Percentiles rank a stretch among this genome's conserved stretches.
These are phyloP conservation scores for Oppia nitens DNA, from an alignment of 1,140 invertebrate species.

Conservation along the genomic window DNA sequence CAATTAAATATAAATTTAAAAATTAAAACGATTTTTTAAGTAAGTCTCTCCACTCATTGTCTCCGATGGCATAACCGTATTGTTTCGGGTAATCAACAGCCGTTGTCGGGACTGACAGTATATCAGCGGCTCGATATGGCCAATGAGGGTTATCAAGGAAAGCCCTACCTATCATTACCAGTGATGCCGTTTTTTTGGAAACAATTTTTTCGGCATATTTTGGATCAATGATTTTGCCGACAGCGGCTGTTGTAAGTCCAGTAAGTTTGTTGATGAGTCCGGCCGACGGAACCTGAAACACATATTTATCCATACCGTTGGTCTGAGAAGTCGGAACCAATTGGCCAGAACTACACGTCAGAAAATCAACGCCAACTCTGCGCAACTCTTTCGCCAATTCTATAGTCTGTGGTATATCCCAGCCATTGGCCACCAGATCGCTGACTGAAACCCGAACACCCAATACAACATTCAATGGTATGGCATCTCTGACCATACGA, in stretches of 20 bases:
- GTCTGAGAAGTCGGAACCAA: not conserved
- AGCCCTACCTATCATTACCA: not conserved
- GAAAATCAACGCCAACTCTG: not conserved
- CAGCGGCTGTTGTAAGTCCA: conserved; percentile 1
- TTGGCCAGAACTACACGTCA: conserved; percentile 1
- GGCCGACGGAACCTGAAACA: not conserved
- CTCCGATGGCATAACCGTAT: not conserved
- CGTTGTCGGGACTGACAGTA: not conserved
- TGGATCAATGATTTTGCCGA: conserved; percentile 1
- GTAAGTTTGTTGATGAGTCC: not conserved
- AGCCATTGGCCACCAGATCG: not conserved
- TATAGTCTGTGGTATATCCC: conserved; percentile 5
- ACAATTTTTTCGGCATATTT: not conserved
- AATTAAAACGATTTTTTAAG: no score
- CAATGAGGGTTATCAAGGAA: conserved; percentile 3
- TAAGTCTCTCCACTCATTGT: no score
- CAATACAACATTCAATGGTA: not conserved
- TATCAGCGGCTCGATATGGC: conserved; percentile 1
- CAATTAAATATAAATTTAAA: no score
- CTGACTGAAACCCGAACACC: not conserved
- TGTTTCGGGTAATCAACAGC: not conserved
- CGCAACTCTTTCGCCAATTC: not conserved
- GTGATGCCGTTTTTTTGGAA: not conserved
- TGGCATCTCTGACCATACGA: not conserved
- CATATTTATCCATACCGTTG: not conserved